These are phyloP conservation scores for Haliclystus octoradiatus DNA, from an alignment of 30 jellyfish, hydroid and myxozoan species.

Conservation along the genomic window DNA sequence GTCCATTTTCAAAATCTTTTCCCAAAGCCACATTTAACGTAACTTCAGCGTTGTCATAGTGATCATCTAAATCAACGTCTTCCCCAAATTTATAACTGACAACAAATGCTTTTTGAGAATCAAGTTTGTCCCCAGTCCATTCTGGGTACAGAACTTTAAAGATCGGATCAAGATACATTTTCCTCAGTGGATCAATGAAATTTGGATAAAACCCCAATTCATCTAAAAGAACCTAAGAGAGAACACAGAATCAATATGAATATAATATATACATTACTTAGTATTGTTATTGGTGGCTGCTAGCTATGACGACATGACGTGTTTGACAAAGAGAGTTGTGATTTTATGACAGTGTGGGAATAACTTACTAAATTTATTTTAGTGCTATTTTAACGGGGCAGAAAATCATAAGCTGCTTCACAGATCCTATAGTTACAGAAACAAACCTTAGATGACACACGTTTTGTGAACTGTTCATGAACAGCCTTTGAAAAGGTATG, in stretches of 20 bases:
- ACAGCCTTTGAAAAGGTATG: no score
- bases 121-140: constrained; percentile 63
- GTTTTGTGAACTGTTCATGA: no score
- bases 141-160: constrained; percentile 60
- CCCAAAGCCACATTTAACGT: constrained; percentile 65
- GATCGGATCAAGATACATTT: constrained; percentile 38
- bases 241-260: neutral
- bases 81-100: constrained; percentile 47
- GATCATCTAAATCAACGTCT: constrained; percentile 66
- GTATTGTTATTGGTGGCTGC: neutral
- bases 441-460: no score
- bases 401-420: no score
- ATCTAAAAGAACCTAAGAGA: constrained; percentile 39
- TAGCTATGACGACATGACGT: neutral
- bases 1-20: constrained; percentile 53
- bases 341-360: no score
- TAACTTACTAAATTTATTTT: no score
- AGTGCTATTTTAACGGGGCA: no score
- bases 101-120: constrained; percentile 67
- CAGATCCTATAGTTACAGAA: no score
- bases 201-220: constrained; percentile 66
- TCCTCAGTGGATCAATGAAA: constrained; percentile 40
- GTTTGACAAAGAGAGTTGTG: no score
- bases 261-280: neutral
- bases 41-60: constrained; percentile 82